Conservation (phyloP, 2,113 vertebrate genomes). For the Ondatra zibethicus region DNA sequence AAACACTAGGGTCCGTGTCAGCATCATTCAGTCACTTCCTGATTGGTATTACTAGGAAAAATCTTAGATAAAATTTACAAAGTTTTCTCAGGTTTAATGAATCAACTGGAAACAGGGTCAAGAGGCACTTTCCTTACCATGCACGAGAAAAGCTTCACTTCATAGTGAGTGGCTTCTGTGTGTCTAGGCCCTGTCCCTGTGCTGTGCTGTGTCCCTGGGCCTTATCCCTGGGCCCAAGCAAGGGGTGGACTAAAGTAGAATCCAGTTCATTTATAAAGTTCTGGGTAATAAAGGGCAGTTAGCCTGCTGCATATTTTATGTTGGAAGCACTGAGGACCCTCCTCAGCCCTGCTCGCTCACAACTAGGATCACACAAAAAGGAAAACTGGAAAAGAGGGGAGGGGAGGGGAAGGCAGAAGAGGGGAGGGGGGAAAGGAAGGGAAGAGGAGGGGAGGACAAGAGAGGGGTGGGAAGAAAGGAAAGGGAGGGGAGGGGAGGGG, state of each 20-base stretch:
- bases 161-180: not conserved
- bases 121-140: not conserved
- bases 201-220: not conserved
- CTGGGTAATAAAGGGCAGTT: not conserved
- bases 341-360: not conserved
- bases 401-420: too few relatives aligned
- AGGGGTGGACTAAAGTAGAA: not conserved
- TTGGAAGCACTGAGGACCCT: not conserved
- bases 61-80: conserved; percentile 28
- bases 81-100: not conserved
- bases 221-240: not conserved
- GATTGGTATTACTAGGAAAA: conserved; percentile 63
- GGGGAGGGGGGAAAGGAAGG: too few relatives aligned
- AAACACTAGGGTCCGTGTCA: conserved; percentile 25
- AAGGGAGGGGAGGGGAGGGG: too few relatives aligned
- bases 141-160: not conserved
- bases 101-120: not conserved
- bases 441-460: too few relatives aligned
- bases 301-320: not conserved
- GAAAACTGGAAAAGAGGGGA: not conserved
- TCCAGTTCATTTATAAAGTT: conserved; percentile 9
- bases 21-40: conserved; percentile 45
- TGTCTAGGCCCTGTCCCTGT: not conserved
- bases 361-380: too few relatives aligned
- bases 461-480: too few relatives aligned